These are phyloP conservation scores for Calliopum simillimum DNA, from an alignment of 2,888 invertebrate genomes.

Conservation along the genomic window DNA sequence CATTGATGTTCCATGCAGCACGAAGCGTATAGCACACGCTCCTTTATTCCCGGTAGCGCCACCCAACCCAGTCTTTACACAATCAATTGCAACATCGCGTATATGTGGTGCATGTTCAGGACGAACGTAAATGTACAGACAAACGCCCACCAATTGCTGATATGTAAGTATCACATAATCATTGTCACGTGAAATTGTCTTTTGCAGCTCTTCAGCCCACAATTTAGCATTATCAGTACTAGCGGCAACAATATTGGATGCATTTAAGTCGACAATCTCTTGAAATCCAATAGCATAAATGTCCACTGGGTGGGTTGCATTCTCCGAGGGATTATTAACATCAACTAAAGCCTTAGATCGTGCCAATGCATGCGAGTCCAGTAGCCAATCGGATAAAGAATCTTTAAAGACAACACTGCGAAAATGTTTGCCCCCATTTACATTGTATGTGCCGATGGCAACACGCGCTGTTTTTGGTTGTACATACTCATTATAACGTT, in stretches of 20 bases:
- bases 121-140: conserved; percentile 93
- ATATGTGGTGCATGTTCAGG: conserved; percentile 90
- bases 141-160: conserved; percentile 97
- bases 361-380: conserved; percentile 82
- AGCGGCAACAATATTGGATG: conserved; percentile 97
- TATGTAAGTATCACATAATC: conserved; percentile 92
- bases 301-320: conserved; percentile 75
- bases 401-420: conserved; percentile 95
- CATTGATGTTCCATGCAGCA: conserved; percentile 91
- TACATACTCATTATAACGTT: conserved; percentile 77
- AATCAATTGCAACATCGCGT: conserved; percentile 93
- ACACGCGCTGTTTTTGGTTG: conserved; percentile 79
- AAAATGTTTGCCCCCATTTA: conserved; percentile 99
- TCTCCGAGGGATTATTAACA: conserved; percentile 67
- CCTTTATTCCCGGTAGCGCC: conserved; percentile 99
- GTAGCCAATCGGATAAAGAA: conserved; percentile 87
- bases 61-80: conserved; percentile 97
- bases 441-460: conserved; percentile 97
- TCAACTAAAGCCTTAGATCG: conserved; percentile 68
- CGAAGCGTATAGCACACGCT: conserved; percentile 91
- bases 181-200: conserved; percentile 86
- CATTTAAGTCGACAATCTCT: conserved; percentile 99
- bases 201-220: conserved; percentile 96
- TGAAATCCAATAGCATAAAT: conserved; percentile 98
- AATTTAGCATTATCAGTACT: conserved; percentile 89